These are phyloP conservation scores for Tipula helvola DNA, from an alignment of 2,888 invertebrate species.

Conservation along the genomic window DNA sequence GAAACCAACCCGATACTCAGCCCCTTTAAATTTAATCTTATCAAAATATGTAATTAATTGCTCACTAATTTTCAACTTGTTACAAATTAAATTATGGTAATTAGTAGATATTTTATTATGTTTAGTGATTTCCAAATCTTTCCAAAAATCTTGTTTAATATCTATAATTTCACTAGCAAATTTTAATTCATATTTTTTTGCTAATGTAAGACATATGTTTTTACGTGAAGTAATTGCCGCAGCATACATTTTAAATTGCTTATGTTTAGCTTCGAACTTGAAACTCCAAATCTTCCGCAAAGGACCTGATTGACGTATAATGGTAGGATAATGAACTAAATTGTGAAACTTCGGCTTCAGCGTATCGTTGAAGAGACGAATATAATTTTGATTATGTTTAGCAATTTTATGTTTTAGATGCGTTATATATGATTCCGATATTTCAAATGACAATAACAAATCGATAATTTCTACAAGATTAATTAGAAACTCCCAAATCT, in stretches of 20 bases:
- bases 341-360: constrained; percentile 14
- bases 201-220: no score
- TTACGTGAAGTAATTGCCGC: no score
- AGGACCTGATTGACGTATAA: constrained; percentile 16
- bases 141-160: background rate
- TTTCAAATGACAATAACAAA: constrained; percentile 15
- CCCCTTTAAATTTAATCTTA: no score
- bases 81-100: no score
- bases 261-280: no score
- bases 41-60: background rate
- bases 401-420: constrained; percentile 14
- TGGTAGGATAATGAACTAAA: constrained; percentile 17
- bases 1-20: no score
- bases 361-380: no score
- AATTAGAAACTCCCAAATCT: constrained; percentile 20
- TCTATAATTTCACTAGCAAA: background rate
- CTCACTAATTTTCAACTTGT: background rate
- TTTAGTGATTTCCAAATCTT: background rate
- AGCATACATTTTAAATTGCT: no score
- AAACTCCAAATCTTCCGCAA: constrained; percentile 16
- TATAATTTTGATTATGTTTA: constrained; percentile 16
- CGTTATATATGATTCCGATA: no score
- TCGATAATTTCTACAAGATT: constrained; percentile 14
- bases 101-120: background rate
- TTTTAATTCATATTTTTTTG: no score